These are phyloP conservation scores for Morone saxatilis DNA, from an alignment of 2,113 vertebrate genomes.

Conservation along the genomic window DNA sequence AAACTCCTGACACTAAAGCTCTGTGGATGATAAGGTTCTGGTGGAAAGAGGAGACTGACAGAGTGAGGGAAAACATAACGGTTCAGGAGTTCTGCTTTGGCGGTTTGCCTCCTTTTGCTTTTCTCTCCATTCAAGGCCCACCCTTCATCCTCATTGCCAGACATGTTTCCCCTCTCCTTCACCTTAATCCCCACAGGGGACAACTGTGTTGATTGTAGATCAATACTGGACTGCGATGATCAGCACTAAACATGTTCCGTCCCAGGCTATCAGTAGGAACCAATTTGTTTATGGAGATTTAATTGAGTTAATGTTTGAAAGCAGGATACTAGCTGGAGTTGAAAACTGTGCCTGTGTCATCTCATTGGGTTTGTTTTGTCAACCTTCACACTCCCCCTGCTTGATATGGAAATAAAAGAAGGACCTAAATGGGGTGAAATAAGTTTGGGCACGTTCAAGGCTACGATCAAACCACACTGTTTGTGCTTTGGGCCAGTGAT, in stretches of 20 bases:
- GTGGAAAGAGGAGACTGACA: conserved; percentile 45
- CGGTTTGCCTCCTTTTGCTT: conserved; percentile 36
- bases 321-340: conserved; percentile 18
- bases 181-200: conserved; percentile 32
- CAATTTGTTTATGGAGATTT: conserved; percentile 69
- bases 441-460: conserved; percentile 19
- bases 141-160: conserved; percentile 25
- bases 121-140: conserved; percentile 22
- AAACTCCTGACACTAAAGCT: conserved; percentile 45
- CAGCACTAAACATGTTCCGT: conserved; percentile 46
- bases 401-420: conserved; percentile 27
- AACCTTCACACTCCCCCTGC: not conserved
- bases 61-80: conserved; percentile 42
- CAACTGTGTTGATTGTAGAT: conserved; percentile 35
- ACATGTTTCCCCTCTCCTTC: conserved; percentile 45
- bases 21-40: conserved; percentile 53
- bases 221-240: conserved; percentile 45
- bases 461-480: not conserved
- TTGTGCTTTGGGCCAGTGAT: not conserved
- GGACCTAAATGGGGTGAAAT: conserved; percentile 8
- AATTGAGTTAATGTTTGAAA: conserved; percentile 68
- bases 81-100: conserved; percentile 54
- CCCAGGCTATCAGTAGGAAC: conserved; percentile 18
- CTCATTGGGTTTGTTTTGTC: conserved; percentile 27
- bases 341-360: conserved; percentile 15